phyloP scores from a whole-genome alignment of 2,888 invertebrate species.

The Ceramica pisi region DNA sequence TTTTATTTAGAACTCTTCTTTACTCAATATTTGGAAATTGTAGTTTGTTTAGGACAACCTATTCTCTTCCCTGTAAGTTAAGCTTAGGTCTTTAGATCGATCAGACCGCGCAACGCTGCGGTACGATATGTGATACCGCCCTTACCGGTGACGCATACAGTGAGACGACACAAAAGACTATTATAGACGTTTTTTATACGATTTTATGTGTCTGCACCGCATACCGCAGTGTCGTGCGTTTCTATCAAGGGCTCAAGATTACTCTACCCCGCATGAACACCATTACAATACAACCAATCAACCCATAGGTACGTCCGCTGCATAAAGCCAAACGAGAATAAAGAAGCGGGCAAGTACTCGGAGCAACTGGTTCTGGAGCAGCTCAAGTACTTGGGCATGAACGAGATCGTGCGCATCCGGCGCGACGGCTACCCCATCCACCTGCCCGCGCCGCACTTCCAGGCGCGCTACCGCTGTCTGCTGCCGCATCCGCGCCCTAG shows the following conservation, averaged over 20 bases:
- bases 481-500: constrained; percentile 86
- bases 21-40: no score
- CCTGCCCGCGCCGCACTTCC: constrained; percentile 94
- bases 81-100: no score
- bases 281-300: not conserved
- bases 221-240: no score
- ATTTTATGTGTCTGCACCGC: no score
- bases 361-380: constrained; percentile 96
- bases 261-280: not conserved
- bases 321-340: constrained; percentile 97
- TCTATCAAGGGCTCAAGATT: not conserved
- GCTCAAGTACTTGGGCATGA: constrained; percentile 97
- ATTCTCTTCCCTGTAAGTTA: not conserved
- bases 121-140: no score
- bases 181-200: no score
- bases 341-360: constrained; percentile 95
- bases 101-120: no score
- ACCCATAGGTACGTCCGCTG: constrained; percentile 95
- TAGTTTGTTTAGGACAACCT: not conserved
- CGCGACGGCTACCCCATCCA: constrained; percentile 98
- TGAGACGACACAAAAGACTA: no score
- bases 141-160: no score
- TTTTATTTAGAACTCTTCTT: no score
- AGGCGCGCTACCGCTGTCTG: constrained; percentile 94
- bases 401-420: constrained; percentile 97